Evolutionary conservation across 2,888 invertebrate genomes (phyloP), one percentile per base, ranked within the genome.

Genomic region (Phalera bucephala): DNA sequence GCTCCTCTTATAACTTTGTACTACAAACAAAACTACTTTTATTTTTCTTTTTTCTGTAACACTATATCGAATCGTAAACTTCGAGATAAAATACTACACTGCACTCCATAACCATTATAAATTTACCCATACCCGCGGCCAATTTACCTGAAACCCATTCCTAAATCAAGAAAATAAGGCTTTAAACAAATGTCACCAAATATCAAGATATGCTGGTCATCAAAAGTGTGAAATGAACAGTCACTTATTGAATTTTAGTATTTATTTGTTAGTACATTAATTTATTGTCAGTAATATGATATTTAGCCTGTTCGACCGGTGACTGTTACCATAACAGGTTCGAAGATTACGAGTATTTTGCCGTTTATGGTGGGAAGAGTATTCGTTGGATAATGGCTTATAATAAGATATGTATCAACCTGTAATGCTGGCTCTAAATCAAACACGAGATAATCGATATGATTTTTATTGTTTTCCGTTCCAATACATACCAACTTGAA

Each of bases 31-130:
- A 4, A 65, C 55, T 50, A 56, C 51, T 49, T 50, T 46, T 41
- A 60, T 67, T 58, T 60, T 68, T 67, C 64, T 70, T 72, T 80
- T 78, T 52, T 72, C 52, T 64, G 77, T 70, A 73, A 77, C 70
- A 67, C 69, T 66, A 70, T 72, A 79, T 72, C 69, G 64, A 61
- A 56, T 72, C 75, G 70, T 80, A 77, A 82, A 83, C 63, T 65
- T 68, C 63, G 53, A 61, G 64, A 74, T 77, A 73, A 77, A 76
- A 80, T 79, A 77, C 68, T 64, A 69, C 64, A 39, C 54, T 51
- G 52, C 54, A 63, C 55, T 51, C 35, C 41, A 56, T 51, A 42
- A 59, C 60, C 51, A 63, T 36, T 20, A 23, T 36, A 36, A 12
- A 12, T 8, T 4, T 3, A 12, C 7, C 12, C 8, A 12, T 25